These are phyloP conservation scores for Ischnura elegans DNA, from an alignment of 2,888 invertebrate species.

Conservation along the genomic window DNA sequence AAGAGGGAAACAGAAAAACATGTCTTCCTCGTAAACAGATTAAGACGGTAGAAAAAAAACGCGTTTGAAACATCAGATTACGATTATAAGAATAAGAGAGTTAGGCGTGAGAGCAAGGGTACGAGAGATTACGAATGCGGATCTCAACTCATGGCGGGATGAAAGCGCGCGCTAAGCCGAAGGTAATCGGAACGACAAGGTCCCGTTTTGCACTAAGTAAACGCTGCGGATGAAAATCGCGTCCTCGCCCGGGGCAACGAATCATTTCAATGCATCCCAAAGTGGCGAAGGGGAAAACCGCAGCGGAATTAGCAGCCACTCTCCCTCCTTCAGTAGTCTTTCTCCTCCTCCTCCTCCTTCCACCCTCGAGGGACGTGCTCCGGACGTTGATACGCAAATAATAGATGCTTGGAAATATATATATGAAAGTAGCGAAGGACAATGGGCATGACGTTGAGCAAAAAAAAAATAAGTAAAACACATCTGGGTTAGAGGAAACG, in stretches of 20 bases:
- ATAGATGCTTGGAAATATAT: too few relatives aligned
- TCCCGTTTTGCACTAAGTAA: not conserved
- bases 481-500: too few relatives aligned
- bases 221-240: not conserved
- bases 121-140: not conserved
- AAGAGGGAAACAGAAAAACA: too few relatives aligned
- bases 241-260: not conserved
- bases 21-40: too few relatives aligned
- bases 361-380: not conserved
- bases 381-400: not conserved
- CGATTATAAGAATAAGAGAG: not conserved
- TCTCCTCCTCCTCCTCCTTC: not conserved
- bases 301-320: slow-evolving; percentile 9
- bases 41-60: too few relatives aligned
- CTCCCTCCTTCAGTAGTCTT: too few relatives aligned
- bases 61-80: not conserved
- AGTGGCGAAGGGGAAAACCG: not conserved
- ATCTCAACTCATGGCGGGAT: not conserved
- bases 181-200: not conserved
- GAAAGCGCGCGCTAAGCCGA: not conserved
- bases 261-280: slow-evolving; percentile 16
- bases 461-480: not conserved
- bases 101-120: not conserved
- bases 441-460: not conserved
- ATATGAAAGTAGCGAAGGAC: not conserved